Conservation (phyloP, 2,797 vertebrate genomes). For the Loris lydekkerianus region DNA sequence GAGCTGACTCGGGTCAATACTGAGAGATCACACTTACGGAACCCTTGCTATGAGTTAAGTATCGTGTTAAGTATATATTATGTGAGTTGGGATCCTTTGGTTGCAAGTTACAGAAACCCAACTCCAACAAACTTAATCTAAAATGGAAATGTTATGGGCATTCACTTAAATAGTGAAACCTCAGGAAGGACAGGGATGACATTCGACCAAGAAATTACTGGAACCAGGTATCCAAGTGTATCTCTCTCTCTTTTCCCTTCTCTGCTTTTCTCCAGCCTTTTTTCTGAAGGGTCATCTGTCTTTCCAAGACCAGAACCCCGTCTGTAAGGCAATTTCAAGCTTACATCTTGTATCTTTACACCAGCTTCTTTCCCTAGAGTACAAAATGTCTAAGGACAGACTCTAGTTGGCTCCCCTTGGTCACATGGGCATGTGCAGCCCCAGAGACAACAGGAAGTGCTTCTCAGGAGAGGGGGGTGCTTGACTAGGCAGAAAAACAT, state of each 20-base stretch:
- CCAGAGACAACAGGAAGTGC: neutral
- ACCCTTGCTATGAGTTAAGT: neutral
- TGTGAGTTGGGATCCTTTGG: neutral
- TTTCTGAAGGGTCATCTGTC: neutral
- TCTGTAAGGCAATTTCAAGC: neutral
- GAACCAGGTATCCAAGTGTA: neutral
- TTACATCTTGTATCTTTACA: neutral
- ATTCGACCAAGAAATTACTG: neutral
- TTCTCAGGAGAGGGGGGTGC: neutral
- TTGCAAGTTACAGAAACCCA: constrained; percentile 21
- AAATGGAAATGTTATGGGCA: neutral
- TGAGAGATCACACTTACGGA: neutral
- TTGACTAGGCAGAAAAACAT: neutral
- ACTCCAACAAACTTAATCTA: neutral
- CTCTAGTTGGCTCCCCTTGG: neutral
- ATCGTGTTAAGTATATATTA: neutral
- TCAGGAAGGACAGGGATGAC: neutral
- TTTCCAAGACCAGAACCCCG: neutral
- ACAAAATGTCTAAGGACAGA: neutral
- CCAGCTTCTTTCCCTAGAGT: neutral
- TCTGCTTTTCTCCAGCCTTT: neutral
- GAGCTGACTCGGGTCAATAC: neutral
- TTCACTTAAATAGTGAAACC: neutral
- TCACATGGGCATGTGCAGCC: neutral
- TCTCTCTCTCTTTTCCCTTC: neutral